These are phyloP conservation scores for Bursaphelenchus mucronatus DNA, from an alignment of 1,140 invertebrate genomes.

Conservation along the genomic window DNA sequence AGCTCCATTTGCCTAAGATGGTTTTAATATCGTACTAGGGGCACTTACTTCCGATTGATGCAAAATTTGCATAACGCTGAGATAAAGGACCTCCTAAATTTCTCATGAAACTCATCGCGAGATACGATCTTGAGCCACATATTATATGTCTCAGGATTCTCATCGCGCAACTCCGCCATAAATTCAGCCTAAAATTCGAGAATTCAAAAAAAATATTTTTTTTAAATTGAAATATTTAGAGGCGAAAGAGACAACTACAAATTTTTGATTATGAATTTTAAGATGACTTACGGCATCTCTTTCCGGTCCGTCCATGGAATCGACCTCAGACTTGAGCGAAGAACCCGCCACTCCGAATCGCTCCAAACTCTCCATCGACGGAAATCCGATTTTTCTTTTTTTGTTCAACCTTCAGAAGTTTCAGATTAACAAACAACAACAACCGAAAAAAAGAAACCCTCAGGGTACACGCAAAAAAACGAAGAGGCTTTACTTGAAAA, in stretches of 20 bases:
- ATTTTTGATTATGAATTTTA: not conserved
- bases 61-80: slow-evolving; percentile 9
- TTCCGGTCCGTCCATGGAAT: too few relatives aligned
- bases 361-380: too few relatives aligned
- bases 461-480: too few relatives aligned
- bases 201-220: too few relatives aligned
- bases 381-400: too few relatives aligned
- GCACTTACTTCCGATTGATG: slow-evolving; percentile 21
- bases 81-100: slow-evolving; percentile 17
- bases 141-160: slow-evolving; percentile 15
- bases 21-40: not conserved
- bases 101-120: slow-evolving; percentile 19
- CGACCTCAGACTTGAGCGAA: too few relatives aligned
- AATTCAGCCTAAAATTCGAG: slow-evolving; percentile 12
- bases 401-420: too few relatives aligned
- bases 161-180: slow-evolving; percentile 10
- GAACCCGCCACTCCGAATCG: too few relatives aligned
- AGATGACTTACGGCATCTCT: too few relatives aligned
- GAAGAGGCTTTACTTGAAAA: too few relatives aligned
- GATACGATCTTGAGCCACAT: slow-evolving; percentile 3
- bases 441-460: too few relatives aligned
- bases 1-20: slow-evolving; percentile 19
- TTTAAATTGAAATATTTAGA: not conserved
- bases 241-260: not conserved
- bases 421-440: too few relatives aligned